These are phyloP conservation scores for Synanthedon tipuliformis DNA, from an alignment of 2,888 invertebrate genomes.

Conservation along the genomic window DNA sequence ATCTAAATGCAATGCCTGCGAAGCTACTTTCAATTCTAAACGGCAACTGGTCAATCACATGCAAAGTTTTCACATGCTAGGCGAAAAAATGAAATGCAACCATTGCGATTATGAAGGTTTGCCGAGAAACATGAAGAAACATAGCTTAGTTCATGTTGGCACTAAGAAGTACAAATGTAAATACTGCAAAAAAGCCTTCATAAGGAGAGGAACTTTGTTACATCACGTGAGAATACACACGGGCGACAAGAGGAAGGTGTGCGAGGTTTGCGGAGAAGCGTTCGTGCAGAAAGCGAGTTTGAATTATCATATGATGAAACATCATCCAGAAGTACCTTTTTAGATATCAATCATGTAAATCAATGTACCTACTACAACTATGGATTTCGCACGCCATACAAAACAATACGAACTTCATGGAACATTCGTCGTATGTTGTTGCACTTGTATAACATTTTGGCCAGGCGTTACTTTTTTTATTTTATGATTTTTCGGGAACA, in stretches of 20 bases:
- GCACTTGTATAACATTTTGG: too few relatives aligned
- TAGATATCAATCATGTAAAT: background rate
- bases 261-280: constrained; percentile 5
- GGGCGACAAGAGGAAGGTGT: constrained; percentile 7
- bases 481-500: too few relatives aligned
- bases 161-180: constrained; percentile 3
- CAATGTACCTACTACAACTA: too few relatives aligned
- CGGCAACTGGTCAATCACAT: constrained; percentile 34
- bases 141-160: too few relatives aligned
- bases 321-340: constrained; percentile 7
- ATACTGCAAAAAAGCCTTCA: constrained; percentile 6
- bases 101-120: constrained; percentile 41
- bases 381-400: too few relatives aligned
- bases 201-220: background rate
- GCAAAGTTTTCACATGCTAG: constrained; percentile 49
- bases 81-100: constrained; percentile 37
- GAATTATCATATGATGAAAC: constrained; percentile 10
- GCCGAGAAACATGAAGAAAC: background rate
- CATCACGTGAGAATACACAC: constrained; percentile 7
- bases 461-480: too few relatives aligned
- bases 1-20: background rate
- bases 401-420: too few relatives aligned
- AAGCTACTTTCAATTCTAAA: background rate
- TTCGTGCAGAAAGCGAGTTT: constrained; percentile 10
- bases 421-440: too few relatives aligned